Base-by-base conservation (phyloP, 2,113 vertebrate species). In the Turnix velox region DNA sequence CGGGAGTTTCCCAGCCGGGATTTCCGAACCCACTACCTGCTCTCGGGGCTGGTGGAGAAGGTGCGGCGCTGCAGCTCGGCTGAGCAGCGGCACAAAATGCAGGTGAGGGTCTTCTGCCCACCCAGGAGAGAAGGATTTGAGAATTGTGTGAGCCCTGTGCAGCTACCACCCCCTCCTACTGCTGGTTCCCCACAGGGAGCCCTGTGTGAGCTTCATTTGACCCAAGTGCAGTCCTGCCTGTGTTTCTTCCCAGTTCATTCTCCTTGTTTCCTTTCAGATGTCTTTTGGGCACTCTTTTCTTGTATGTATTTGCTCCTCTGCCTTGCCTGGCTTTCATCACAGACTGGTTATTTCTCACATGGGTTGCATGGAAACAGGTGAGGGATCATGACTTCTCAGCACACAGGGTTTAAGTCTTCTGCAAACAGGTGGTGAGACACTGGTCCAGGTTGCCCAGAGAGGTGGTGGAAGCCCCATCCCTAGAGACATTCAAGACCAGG, bases 31-130 rank as follows among this genome's bases (percentile, higher is more conserved):
- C 98, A 99, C 94, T 98, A 98, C 89, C 97, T 99, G 25, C 98
- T 99, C 23, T 82, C 98, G 0, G 98, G 98, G 82, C 97, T 99
- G 96, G 98, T 98, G 90, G 98, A 98, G 73, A 98, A 98, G 84
- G 97, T 99, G 79, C 95, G 98, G 75, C 97, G 78, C 83, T 97
- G 90, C 30, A 92, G 97, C 59, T 97, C 97, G 0, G 55, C 78
- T 2, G 88, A 94, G 6, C 97, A 97, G 31, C 88, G 63, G 33
- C 95, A 90, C 27, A 96, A 78, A 86, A 61, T 98, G 18, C 95
- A 97, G 98, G 98, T 98, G 88, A 96, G 96, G 37, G n/a, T 13
- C 39, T n/a, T 22, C 39, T 74, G 37, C n/a, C n/a, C 1, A 2
- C 18, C 23, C 24, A 3, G 3, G 71, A 54, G 3, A 85, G 46